Base-by-base conservation (phyloP, 2,888 invertebrate genomes). In the Bugulina stolonifera region DNA sequence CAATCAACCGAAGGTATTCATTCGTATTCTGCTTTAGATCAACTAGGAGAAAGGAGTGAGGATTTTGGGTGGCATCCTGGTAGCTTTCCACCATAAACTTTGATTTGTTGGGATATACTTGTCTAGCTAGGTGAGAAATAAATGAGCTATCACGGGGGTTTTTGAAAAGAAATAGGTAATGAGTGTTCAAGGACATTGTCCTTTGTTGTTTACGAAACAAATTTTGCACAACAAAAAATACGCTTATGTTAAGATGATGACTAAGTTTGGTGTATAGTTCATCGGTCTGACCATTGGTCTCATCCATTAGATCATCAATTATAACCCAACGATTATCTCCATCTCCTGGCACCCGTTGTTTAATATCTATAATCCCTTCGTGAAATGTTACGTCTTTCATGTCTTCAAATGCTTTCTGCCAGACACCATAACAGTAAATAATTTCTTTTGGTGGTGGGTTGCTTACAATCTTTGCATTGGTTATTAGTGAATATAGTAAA, bases 151-250 rank as follows among this genome's bases (percentile, higher is more conserved):
- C 55, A 14, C 55, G 5, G 3, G 55, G 55, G 55, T 55, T 55
- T 55, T 55, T 55, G n/a, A 55, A 55, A 14, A 55, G 23, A 55
- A 55, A 55, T 5, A 55, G n/a, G 25, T 55, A 55, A 55, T 55
- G 55, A n/a, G n/a, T 55, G 25, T 55, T 55, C 23, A 55, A n/a
- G 10, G 55, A 55, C 22, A 55, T 55, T 55, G 55, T 55, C 3
- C 23, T 5, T 23, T 55, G 22, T 23, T 25, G n/a, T 23, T 55
- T 55, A 3, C 22, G 25, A n/a, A 55, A 55, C 23, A 55, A n/a
- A n/a, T 55, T 55, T 25, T 55, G 25, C 22, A 55, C 55, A 55
- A 55, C 25, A 55, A 55, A 25, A 55, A 55, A 55, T 5, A 55
- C 55, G n/a, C 55, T 55, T 5, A 55, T 55, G 55, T 55, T 55